phyloP scores from a whole-genome alignment of 1,140 invertebrate genomes.

The Pseudomyrmex flavicornis region DNA sequence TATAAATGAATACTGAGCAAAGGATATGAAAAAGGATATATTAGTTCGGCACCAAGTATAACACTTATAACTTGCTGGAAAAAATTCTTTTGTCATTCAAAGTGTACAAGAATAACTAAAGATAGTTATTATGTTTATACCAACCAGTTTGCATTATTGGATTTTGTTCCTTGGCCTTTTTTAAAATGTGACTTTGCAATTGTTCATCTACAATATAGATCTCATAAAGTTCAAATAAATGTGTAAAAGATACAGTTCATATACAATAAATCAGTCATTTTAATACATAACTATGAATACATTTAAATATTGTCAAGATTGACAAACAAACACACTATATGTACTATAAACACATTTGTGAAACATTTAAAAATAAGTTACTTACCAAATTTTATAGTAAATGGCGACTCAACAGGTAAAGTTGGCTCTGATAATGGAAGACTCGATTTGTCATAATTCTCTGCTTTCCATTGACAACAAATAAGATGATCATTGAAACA shows the following conservation, averaged over 20 bases:
- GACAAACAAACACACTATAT: no score
- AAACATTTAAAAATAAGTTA: constrained; percentile 12
- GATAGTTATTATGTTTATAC: constrained; percentile 48
- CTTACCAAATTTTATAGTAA: constrained; percentile 81
- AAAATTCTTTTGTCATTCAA: constrained; percentile 78
- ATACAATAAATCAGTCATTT: no score
- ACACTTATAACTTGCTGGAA: constrained; percentile 81
- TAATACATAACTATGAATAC: no score
- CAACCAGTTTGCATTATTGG: constrained; percentile 79
- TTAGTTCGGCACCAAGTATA: constrained; percentile 77
- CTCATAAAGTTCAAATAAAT: constrained; percentile 16
- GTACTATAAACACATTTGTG: no score
- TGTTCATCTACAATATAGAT: constrained; percentile 80
- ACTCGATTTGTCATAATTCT: constrained; percentile 84
- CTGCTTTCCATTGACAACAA: constrained; percentile 83
- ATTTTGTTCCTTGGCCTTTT: constrained; percentile 75
- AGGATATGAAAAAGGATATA: constrained; percentile 84
- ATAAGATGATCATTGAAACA: constrained; percentile 82
- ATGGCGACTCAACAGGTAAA: constrained; percentile 63
- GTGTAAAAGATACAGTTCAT: neutral
- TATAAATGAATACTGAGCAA: constrained; percentile 69
- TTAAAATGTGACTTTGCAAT: constrained; percentile 82
- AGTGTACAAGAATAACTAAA: constrained; percentile 20
- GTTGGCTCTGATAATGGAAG: constrained; percentile 83
- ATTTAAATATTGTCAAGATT: no score